Evolutionary conservation across 2,113 vertebrate species (phyloP), one percentile per base, ranked within the genome.

Genomic region (Pedetes capensis): DNA sequence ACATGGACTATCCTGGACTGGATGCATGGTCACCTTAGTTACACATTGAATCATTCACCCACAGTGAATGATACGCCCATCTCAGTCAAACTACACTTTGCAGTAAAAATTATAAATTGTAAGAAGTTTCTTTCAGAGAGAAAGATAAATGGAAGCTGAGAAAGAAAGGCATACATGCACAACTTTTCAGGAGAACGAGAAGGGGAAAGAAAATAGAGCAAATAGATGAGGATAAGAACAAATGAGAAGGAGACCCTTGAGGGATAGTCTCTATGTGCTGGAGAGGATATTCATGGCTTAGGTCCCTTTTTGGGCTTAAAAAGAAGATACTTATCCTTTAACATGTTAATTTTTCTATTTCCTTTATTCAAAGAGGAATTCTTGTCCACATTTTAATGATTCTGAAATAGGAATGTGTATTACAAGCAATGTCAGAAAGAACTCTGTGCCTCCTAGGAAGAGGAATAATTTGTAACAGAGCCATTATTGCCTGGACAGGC

Each of bases 261-360:
- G 57, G 27, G 18, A 18, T 1, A 18, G 25, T 47, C 32, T 84
- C 32, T 5, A 34, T 47, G 63, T 34, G 4, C 25, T 39, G 18
- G 3, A 51, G 25, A 8, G 55, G 16, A 18, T 37, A 59, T 20
- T 86, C 3, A 17, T 0, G 14, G 66, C 7, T 32, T 6, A 32
- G 22, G 11, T 42, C 34, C 27, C 49, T 63, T 55, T 22, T 18
- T 29, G 14, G 61, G 25, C 32, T 96, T 89, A 55, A 44, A 71
- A 4, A 57, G 47, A 63, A 93, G 55, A 47, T 42, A 39, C 29
- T 63, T 87, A 39, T 61, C 34, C 53, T 91, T 64, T 96, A 87
- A 95, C 89, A 94, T 92, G 64, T 87, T 95, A 97, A 96, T 68
- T 83, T 78, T 32, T 89, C 55, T 87, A 61, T 55, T 94, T 94